Conservation (phyloP, 2,888 invertebrate genomes). For the Drosophila merina region DNA sequence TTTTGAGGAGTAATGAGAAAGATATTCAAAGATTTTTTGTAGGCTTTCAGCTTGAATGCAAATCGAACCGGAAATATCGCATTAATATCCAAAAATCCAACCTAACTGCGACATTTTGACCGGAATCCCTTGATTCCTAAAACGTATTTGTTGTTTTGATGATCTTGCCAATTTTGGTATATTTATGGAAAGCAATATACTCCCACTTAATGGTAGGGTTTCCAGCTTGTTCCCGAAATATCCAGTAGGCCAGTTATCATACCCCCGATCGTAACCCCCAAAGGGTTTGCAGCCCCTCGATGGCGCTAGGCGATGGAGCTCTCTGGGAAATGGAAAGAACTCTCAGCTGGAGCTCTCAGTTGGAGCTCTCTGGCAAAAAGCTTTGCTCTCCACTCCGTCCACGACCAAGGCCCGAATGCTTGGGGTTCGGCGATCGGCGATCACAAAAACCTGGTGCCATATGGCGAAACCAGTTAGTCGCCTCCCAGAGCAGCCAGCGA, state of each 20-base stretch:
- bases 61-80: not conserved
- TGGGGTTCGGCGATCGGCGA: constrained; percentile 1
- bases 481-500: constrained; percentile 54
- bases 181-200: not conserved
- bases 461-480: constrained; percentile 81
- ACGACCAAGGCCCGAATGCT: constrained; percentile 5
- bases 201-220: constrained; percentile 10
- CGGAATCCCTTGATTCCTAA: no score
- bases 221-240: constrained; percentile 30
- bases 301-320: not conserved
- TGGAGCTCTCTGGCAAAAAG: not conserved
- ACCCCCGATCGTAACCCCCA: not conserved
- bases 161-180: not conserved
- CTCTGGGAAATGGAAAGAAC: not conserved
- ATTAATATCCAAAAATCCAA: not conserved
- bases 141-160: not conserved
- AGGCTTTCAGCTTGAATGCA: not conserved
- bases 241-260: constrained; percentile 12
- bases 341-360: no score
- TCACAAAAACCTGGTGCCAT: constrained; percentile 69
- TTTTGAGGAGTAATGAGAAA: not conserved
- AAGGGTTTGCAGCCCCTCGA: not conserved
- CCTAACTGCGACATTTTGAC: no score
- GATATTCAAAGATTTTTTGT: no score
- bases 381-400: constrained; percentile 16